A percentile compares a stretch with the other conserved stretches of the same genome.
Evolutionary conservation across 2,888 invertebrate genomes (phyloP).

Genomic region (Bugulina stolonifera): DNA sequence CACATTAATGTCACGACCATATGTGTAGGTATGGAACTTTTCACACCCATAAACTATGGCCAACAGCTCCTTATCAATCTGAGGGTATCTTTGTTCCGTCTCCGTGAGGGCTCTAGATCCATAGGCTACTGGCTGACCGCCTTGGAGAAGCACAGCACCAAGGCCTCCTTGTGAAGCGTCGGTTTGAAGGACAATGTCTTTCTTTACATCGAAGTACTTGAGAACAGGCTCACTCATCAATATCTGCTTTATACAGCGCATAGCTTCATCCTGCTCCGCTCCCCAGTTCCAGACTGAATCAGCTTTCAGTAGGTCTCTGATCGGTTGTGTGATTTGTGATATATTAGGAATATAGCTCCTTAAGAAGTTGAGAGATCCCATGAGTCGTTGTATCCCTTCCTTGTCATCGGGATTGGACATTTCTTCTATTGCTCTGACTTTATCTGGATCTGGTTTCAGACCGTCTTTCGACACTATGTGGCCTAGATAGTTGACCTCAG

Average conservation of each 20-base stretch:
- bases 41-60: conserved; percentile 30
- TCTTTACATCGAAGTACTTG: conserved; percentile 28
- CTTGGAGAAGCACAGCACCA: conserved; percentile 30
- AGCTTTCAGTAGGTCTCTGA: not conserved
- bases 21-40: conserved; percentile 31
- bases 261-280: not conserved
- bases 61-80: conserved; percentile 32
- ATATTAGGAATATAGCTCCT: not conserved
- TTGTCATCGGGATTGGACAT: not conserved
- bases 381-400: not conserved
- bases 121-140: conserved; percentile 30
- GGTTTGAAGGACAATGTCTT: conserved; percentile 26
- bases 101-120: conserved; percentile 31
- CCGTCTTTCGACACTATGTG: conserved; percentile 7
- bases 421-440: too few species aligned
- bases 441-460: too few species aligned
- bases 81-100: conserved; percentile 31
- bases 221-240: conserved; percentile 29
- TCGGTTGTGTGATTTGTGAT: not conserved
- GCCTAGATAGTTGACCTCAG: too few species aligned
- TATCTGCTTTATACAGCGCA: conserved; percentile 29
- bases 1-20: conserved; percentile 29
- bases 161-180: conserved; percentile 31
- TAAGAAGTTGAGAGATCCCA: not conserved
- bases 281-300: not conserved